Evolutionary conservation across 2,113 vertebrate species (phyloP).

Genomic region (Epinephelus fuscoguttatus): DNA sequence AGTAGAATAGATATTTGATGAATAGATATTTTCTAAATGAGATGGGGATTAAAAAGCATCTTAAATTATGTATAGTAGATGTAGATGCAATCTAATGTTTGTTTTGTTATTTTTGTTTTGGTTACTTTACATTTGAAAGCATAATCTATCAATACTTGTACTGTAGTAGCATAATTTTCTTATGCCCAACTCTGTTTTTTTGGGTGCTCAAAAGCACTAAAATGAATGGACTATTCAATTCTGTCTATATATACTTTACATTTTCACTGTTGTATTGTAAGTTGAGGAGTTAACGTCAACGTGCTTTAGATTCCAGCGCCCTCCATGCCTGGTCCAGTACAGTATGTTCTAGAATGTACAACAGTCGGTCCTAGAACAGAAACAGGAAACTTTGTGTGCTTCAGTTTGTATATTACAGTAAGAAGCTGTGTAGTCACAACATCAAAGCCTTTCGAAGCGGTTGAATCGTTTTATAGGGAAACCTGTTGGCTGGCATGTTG

Average conservation of each 20-base stretch:
- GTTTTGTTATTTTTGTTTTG: conserved; percentile 70
- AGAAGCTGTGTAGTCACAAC: conserved; percentile 70
- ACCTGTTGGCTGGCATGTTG: conserved; percentile 62
- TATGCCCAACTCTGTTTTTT: conserved; percentile 73
- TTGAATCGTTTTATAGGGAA: conserved; percentile 49
- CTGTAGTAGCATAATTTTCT: conserved; percentile 80
- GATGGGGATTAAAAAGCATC: conserved; percentile 79
- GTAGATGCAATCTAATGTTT: conserved; percentile 82
- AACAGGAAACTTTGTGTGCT: conserved; percentile 64
- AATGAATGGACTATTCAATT: conserved; percentile 74
- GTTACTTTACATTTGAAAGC: conserved; percentile 77
- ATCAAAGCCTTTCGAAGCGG: conserved; percentile 65
- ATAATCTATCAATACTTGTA: conserved; percentile 80
- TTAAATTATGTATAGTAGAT: conserved; percentile 82
- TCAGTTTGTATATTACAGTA: conserved; percentile 72
- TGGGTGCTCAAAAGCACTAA: conserved; percentile 68
- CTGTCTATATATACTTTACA: conserved; percentile 76
- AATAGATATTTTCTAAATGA: conserved; percentile 88
- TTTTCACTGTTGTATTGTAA: conserved; percentile 79
- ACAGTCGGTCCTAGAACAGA: conserved; percentile 73
- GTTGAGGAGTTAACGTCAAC: conserved; percentile 67
- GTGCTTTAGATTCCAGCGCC: conserved; percentile 72
- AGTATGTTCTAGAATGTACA: conserved; percentile 80
- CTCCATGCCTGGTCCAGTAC: conserved; percentile 63
- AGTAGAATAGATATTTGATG: conserved; percentile 87